Conservation (phyloP, 2,113 vertebrate species). For the Heteronetta atricapilla region DNA sequence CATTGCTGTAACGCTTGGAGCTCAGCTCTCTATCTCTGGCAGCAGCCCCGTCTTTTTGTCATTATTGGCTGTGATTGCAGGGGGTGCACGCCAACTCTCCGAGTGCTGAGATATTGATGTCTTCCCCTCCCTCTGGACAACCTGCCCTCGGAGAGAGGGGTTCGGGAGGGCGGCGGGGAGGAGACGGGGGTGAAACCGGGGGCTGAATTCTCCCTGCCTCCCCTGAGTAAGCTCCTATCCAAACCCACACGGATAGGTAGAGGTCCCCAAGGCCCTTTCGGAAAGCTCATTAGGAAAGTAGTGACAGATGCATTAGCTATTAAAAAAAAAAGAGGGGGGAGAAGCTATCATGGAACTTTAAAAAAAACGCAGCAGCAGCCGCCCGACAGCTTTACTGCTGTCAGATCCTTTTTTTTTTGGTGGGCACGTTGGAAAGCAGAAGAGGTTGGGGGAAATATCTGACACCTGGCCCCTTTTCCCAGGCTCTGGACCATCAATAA, state of each 20-base stretch:
- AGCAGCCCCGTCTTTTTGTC: constrained; percentile 65
- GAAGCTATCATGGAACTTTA: constrained; percentile 57
- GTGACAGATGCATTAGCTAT: constrained; percentile 64
- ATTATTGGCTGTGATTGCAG: constrained; percentile 64
- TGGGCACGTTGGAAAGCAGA: constrained; percentile 41
- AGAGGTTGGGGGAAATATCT: constrained; percentile 55
- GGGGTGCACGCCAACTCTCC: constrained; percentile 64
- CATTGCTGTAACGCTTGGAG: constrained; percentile 64
- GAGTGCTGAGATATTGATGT: constrained; percentile 35
- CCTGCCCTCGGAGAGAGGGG: constrained; percentile 54
- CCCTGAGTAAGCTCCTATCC: constrained; percentile 9
- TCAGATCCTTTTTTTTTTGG: constrained; percentile 41
- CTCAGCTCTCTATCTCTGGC: constrained; percentile 65
- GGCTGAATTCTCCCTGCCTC: constrained; percentile 17
- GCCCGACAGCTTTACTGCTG: constrained; percentile 52
- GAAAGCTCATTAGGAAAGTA: constrained; percentile 71
- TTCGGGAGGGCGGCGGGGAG: not conserved
- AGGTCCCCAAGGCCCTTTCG: constrained; percentile 51
- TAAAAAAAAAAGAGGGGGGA: constrained; percentile 35
- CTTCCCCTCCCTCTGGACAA: constrained; percentile 57
- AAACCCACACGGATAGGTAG: constrained; percentile 53
- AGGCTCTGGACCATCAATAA: constrained; percentile 1
- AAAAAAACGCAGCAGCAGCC: constrained; percentile 53
- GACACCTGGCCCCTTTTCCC: not conserved
- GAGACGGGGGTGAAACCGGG: constrained; percentile 18